A percentile compares a stretch with the other conserved stretches of the same genome.
Evolutionary conservation across 1,140 invertebrate genomes (phyloP).

Genomic region (Euwallacea similis): DNA sequence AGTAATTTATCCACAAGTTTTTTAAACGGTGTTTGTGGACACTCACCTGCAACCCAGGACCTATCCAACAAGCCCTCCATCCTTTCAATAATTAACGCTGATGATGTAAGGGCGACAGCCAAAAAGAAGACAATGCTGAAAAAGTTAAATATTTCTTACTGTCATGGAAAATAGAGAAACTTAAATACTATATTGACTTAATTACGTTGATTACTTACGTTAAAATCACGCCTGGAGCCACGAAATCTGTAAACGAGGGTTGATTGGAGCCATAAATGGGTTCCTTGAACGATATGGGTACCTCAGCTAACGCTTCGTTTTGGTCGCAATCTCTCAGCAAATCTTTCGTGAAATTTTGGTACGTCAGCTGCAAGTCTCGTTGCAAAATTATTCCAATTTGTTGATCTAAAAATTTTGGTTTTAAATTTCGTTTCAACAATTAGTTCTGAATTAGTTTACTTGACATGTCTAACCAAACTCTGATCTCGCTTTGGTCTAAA

Average conservation of each 20-base stretch:
- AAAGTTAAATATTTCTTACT: neutral
- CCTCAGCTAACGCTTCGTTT: conserved; percentile 68
- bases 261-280: conserved; percentile 84
- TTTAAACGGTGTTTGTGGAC: conserved; percentile 15
- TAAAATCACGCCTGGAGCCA: conserved; percentile 89
- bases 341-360: conserved; percentile 70
- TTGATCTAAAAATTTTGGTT: conserved; percentile 70
- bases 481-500: conserved; percentile 71
- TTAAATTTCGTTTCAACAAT: neutral
- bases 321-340: conserved; percentile 68
- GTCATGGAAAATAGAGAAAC: neutral
- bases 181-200: neutral
- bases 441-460: conserved; percentile 63
- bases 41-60: conserved; percentile 71
- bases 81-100: conserved; percentile 86
- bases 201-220: conserved; percentile 65
- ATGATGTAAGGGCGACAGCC: conserved; percentile 88
- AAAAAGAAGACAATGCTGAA: conserved; percentile 90
- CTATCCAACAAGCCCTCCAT: conserved; percentile 85
- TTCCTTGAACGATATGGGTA: conserved; percentile 76
- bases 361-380: conserved; percentile 72
- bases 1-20: neutral
- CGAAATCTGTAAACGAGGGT: conserved; percentile 92
- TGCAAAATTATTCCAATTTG: conserved; percentile 84
- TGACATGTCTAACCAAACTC: conserved; percentile 86